phyloP scores from a whole-genome alignment of 2,113 vertebrate species.

The Aix galericulata region DNA sequence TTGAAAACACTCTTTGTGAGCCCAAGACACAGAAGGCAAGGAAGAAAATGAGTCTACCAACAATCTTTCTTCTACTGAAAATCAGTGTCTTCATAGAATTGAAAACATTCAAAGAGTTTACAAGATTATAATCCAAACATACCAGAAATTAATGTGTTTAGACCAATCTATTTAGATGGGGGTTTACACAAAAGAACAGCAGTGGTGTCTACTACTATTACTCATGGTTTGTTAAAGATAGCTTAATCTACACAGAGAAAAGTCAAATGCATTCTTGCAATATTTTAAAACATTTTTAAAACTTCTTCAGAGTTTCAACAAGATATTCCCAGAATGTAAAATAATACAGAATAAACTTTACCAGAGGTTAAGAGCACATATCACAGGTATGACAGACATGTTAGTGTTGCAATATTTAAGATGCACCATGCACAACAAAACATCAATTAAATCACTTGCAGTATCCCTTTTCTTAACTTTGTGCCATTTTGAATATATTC shows the following conservation, averaged over 20 bases:
- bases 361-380: slow-evolving; percentile 7
- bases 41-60: background rate
- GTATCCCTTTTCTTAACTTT: slow-evolving; percentile 70
- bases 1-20: background rate
- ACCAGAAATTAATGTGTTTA: background rate
- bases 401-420: slow-evolving; percentile 3
- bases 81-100: background rate
- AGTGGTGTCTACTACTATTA: background rate
- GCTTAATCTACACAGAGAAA: background rate
- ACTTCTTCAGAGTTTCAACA: background rate
- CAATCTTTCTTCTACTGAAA: background rate
- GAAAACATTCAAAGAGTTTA: background rate
- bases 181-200: background rate
- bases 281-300: background rate
- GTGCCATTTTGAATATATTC: background rate
- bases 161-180: background rate
- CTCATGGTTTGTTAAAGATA: background rate
- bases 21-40: background rate
- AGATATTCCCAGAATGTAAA: background rate
- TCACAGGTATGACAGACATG: slow-evolving; percentile 32
- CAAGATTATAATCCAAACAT: background rate
- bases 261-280: background rate
- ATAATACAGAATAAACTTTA: background rate
- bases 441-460: slow-evolving; percentile 65
- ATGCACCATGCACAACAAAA: slow-evolving; percentile 30